Percentiles rank a stretch among this genome's conserved stretches.
Conservation (phyloP, 1,140 invertebrate genomes). For the Philaenus spumarius region DNA sequence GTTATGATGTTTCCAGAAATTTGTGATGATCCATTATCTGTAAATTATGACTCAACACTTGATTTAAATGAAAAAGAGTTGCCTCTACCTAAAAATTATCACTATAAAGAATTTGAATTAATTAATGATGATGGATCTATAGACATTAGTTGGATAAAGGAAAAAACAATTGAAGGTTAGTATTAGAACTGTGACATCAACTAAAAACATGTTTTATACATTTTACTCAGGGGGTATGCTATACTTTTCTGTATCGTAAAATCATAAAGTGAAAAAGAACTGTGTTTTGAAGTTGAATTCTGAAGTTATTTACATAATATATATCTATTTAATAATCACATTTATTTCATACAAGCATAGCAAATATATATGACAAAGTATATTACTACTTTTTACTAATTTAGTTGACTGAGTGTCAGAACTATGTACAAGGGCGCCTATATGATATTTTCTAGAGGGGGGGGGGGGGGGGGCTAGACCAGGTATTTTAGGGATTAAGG, state of each 20-base stretch:
- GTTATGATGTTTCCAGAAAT: not conserved
- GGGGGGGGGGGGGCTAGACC: too few relatives aligned
- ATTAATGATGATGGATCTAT: not conserved
- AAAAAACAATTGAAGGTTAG: not conserved
- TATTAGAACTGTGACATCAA: not conserved
- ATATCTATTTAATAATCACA: not conserved
- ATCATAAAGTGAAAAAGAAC: not conserved
- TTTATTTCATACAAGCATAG: not conserved
- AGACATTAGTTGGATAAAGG: not conserved
- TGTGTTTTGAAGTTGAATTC: not conserved
- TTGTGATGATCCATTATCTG: not conserved
- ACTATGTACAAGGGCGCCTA: too few relatives aligned
- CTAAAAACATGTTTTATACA: not conserved
- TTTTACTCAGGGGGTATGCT: too few relatives aligned
- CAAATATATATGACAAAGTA: too few relatives aligned
- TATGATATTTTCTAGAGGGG: too few relatives aligned
- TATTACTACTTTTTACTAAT: too few relatives aligned
- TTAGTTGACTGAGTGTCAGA: too few relatives aligned
- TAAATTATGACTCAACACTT: not conserved
- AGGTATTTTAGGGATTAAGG: too few relatives aligned
- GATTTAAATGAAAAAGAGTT: not conserved
- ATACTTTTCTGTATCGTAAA: too few relatives aligned
- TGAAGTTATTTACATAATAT: not conserved
- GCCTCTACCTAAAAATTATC: too few relatives aligned
- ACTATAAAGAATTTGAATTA: not conserved